Base-by-base conservation (phyloP, 1,140 invertebrate genomes). In the Magallana gigas region DNA sequence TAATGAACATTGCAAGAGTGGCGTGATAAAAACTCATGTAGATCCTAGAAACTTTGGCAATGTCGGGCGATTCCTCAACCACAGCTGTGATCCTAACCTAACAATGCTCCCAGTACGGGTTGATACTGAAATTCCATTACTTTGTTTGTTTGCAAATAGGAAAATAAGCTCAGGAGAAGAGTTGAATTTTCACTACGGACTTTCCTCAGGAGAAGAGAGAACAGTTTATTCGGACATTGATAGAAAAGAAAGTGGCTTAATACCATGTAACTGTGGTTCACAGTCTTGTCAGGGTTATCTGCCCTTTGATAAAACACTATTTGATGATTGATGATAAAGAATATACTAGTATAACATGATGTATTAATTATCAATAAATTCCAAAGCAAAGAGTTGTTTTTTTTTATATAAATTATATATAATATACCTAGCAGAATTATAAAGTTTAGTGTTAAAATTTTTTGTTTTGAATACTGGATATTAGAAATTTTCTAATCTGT, bases 1-100 rank as follows among this genome's bases (percentile, higher is more conserved):
- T 29, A 96, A 96, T 86, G 98, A 99, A 94, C 95, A 96, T 93
- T 95, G 96, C 59, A 99, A 95, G 98, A 99, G 93, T 98, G 97
- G 80, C 99, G 98, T 95, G 95, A 97, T 23, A 97, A 98, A 9
- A 99, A 98, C 93, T 96, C 97, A 92, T 92, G 95, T 56, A 96
- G 98, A 88, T 92, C 97, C 36, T 97, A 97, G 16, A 96, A 98
- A n/a, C n/a, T n/a, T n/a, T n/a, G n/a, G n/a, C n/a, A n/a, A n/a
- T n/a, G n/a, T n/a, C n/a, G n/a, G n/a, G n/a, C n/a, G n/a, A n/a
- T n/a, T n/a, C n/a, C n/a, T n/a, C n/a, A n/a, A n/a, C n/a, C n/a
- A n/a, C n/a, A n/a, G n/a, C n/a, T n/a, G n/a, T n/a, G n/a, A n/a
- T n/a, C n/a, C n/a, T n/a, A n/a, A n/a, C n/a, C n/a, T n/a, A n/a